Base-by-base conservation (phyloP, 2,113 vertebrate species). In the Nanorana parkeri region DNA sequence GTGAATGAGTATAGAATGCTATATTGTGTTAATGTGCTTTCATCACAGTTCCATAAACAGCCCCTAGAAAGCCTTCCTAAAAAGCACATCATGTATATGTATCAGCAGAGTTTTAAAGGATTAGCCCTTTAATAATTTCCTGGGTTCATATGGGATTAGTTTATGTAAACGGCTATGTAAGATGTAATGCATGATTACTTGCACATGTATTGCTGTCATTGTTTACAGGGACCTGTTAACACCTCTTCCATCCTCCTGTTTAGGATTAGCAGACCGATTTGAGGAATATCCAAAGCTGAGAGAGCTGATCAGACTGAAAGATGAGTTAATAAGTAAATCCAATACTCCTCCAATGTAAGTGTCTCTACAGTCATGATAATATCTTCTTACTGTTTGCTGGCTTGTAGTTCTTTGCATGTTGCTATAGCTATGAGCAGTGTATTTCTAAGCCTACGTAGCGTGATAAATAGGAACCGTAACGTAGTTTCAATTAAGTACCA, bases 221-320 rank as follows among this genome's bases (percentile, higher is more conserved):
- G 15, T 79, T 68, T 68, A 21, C 26, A 47, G 21, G 52, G 41
- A 79, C 58, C n/a, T 63, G 32, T 63, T 80, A 69, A 65, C 78
- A 68, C 32, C 23, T 36, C 36, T 65, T 58, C 20, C 6, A 29
- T 67, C 20, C 56, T n/a, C 63, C 29, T 61, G 41, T 79, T 78
- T 85, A 99, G 98, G 98, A 80, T 91, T 99, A 92, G 98, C 97
- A 28, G 98, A 99, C 91, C 92, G 98, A 82, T 99, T 99, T 92
- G 98, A 99, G 91, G 97, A 99, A 89, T 99, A 99, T 64, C 98
- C 98, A 28, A 99, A 99, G 92, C 96, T 98, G 55, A 91, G 97
- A 88, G 97, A 99, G 89, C 93, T 99, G 84, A 99, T 99, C 85
- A 93, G 98, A 75, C 92, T 99, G 75, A 99, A 99, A 90, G 98